Base-by-base conservation (phyloP, 2,113 vertebrate species). In the Malurus elegans region DNA sequence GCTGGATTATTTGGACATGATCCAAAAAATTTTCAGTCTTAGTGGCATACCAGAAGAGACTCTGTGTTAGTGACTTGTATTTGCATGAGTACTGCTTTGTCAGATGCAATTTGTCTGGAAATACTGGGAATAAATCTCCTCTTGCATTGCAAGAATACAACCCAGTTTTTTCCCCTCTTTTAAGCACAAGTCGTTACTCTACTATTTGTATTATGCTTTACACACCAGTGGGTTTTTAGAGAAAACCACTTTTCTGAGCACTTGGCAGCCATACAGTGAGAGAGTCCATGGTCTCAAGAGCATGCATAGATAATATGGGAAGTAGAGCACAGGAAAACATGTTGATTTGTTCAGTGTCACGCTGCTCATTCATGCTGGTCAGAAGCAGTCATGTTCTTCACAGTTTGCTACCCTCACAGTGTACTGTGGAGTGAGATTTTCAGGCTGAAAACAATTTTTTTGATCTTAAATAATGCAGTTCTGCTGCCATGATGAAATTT, bases 51-150 rank as follows among this genome's bases (percentile, higher is more conserved):
- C 71, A 95, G 51, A 93, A 83, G 71, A 73, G 64, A 51, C 76
- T 90, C 29, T 87, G 74, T 93, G 54, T 83, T 20, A 47, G 34
- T 94, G 75, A 86, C 88, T 93, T 82, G 15, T 79, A 15, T 82
- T 86, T 86, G 58, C 32, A 50, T 83, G 76, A 90, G 45, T 93
- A 54, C 82, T 62, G 71, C 86, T 96, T 96, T 97, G 88, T 93
- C 64, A 92, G 69, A 90, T 78, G 32, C 54, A 86, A 70, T 95
- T 92, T 73, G 47, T 86, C 67, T 94, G 81, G 62, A 76, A 45
- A 82, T 90, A 75, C 20, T 75, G 90, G 25, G 34, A 86, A 93
- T 88, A 79, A 79, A 54, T 79, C 60, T 88, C 50, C 7, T 75
- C 15, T 88, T 65, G 42, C 66, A 51, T 14, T 65, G 25, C 58